Conservation (phyloP, 2,888 invertebrate species). For the Ptilodon capucinus region DNA sequence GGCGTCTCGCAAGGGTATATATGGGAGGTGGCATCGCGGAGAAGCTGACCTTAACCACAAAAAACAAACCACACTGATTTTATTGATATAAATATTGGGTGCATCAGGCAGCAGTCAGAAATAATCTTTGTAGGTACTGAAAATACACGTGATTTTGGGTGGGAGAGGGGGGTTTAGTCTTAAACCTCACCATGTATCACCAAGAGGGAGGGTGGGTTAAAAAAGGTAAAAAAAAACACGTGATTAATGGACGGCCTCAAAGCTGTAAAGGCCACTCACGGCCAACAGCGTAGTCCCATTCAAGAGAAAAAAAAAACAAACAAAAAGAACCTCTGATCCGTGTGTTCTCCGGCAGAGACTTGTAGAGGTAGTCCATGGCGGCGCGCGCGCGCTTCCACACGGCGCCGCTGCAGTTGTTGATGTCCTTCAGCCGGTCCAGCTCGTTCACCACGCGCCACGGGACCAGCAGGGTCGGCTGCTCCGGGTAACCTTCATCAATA, state of each 20-base stretch:
- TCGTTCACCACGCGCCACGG: constrained; percentile 85
- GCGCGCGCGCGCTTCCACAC: constrained; percentile 66
- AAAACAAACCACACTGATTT: not conserved
- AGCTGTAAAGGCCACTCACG: too few relatives aligned
- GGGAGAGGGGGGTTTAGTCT: too few relatives aligned
- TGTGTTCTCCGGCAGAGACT: constrained; percentile 67
- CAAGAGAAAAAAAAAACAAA: too few relatives aligned
- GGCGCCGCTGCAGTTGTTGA: constrained; percentile 67
- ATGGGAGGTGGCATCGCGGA: constrained; percentile 79
- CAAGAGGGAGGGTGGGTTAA: too few relatives aligned
- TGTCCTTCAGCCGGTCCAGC: constrained; percentile 81
- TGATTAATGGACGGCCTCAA: too few relatives aligned
- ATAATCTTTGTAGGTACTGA: too few relatives aligned
- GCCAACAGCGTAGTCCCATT: too few relatives aligned
- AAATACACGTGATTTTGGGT: too few relatives aligned
- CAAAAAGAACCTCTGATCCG: constrained; percentile 80
- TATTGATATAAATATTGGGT: too few relatives aligned
- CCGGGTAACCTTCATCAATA: constrained; percentile 57
- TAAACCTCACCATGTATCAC: too few relatives aligned
- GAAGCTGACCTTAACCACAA: constrained; percentile 73
- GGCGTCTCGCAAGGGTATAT: constrained; percentile 78
- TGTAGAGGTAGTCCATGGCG: constrained; percentile 81
- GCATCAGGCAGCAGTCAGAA: too few relatives aligned
- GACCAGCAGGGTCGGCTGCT: constrained; percentile 73
- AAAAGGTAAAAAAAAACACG: too few relatives aligned